Conservation (phyloP, 2,113 vertebrate species). For the Reinhardtius hippoglossoides region DNA sequence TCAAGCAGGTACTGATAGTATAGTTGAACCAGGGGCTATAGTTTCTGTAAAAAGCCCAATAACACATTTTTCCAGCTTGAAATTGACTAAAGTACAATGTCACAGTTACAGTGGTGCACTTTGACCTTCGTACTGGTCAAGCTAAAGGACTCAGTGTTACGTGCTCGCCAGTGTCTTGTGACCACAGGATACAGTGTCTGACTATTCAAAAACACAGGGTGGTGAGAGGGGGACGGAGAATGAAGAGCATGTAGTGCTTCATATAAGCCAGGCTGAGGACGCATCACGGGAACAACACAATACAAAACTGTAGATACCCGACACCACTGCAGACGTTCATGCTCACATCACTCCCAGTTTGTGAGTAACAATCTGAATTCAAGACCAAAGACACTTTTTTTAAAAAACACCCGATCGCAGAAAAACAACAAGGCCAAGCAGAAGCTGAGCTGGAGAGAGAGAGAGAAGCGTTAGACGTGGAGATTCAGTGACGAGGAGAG, state of each 20-base stretch:
- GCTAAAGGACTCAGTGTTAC: slow-evolving; percentile 1
- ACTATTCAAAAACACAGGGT: slow-evolving; percentile 20
- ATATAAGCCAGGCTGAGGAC: slow-evolving; percentile 20
- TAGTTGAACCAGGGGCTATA: not conserved
- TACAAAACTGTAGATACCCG: not conserved
- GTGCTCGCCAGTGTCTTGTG: not conserved
- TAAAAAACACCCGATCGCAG: slow-evolving; percentile 26
- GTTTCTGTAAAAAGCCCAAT: not conserved
- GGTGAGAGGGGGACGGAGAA: slow-evolving; percentile 21
- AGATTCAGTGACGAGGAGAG: not conserved
- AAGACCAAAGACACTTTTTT: not conserved
- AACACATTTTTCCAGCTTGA: not conserved
- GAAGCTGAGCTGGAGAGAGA: slow-evolving; percentile 55
- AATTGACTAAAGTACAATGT: not conserved
- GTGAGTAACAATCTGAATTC: not conserved
- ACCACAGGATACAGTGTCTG: not conserved
- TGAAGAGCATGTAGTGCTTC: slow-evolving; percentile 32
- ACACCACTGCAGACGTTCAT: slow-evolving; percentile 35
- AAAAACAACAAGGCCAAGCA: slow-evolving; percentile 71
- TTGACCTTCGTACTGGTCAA: not conserved
- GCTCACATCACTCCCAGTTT: slow-evolving; percentile 24
- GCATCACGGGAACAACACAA: slow-evolving; percentile 17
- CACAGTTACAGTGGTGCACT: not conserved
- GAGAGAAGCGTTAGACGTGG: slow-evolving; percentile 20
- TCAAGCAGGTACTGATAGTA: not conserved